Evolutionary conservation across 2,113 vertebrate genomes (phyloP).

Genomic region (Thunnus thynnus): DNA sequence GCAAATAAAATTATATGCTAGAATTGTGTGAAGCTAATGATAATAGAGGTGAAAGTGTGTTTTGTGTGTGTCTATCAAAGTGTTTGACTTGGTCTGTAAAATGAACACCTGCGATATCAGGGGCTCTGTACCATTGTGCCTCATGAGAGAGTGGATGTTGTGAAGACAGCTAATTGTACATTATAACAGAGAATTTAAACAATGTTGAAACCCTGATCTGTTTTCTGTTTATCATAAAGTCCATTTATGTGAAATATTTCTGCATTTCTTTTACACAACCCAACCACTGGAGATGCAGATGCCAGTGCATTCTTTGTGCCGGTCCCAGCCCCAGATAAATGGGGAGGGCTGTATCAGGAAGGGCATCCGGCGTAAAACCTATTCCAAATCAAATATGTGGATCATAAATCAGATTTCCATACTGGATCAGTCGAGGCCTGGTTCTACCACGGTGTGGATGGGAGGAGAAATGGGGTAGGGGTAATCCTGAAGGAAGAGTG

Average conservation of each 20-base stretch:
- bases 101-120: constrained; percentile 4
- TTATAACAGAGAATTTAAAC: background rate
- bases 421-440: no score
- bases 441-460: no score
- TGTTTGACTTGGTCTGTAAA: constrained; percentile 34
- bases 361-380: no score
- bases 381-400: no score
- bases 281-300: no score
- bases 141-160: constrained; percentile 3
- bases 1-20: constrained; percentile 60
- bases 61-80: constrained; percentile 12
- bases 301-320: no score
- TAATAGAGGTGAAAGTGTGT: constrained; percentile 45
- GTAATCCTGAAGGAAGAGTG: no score
- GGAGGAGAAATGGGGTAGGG: no score
- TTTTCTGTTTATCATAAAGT: background rate
- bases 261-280: background rate
- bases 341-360: no score
- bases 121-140: background rate
- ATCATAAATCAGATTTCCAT: no score
- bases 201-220: background rate
- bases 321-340: no score
- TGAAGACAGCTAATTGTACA: background rate
- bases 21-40: constrained; percentile 45
- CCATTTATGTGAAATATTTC: background rate